These are phyloP conservation scores for Sminthopsis crassicaudata DNA, from an alignment of 2,113 vertebrate genomes.

Conservation along the genomic window DNA sequence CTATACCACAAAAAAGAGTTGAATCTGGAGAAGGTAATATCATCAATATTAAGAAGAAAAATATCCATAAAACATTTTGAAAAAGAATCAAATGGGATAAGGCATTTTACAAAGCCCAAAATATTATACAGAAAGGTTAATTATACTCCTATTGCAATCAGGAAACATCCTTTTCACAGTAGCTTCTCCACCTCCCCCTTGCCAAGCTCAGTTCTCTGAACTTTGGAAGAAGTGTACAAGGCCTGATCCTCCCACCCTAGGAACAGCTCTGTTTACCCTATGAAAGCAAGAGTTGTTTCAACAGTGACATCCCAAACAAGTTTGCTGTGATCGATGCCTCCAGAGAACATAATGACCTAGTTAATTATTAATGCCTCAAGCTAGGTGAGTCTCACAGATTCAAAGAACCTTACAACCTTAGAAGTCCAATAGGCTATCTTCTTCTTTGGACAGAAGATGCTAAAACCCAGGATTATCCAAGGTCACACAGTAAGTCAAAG, in stretches of 20 bases:
- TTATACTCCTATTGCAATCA: background rate
- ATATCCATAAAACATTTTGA: background rate
- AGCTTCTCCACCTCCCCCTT: background rate
- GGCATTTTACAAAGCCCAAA: background rate
- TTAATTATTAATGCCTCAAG: constrained; percentile 39
- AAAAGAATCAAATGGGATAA: background rate
- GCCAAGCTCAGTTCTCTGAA: background rate
- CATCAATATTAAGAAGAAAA: background rate
- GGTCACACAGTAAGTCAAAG: background rate
- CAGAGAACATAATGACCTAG: background rate
- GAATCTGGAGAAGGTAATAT: background rate
- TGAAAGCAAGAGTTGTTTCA: background rate
- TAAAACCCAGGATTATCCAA: background rate
- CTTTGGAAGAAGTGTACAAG: background rate
- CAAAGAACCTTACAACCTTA: background rate
- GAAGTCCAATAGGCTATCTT: background rate
- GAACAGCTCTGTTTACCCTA: background rate
- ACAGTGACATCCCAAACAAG: constrained; percentile 11
- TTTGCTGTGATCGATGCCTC: background rate
- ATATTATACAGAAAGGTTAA: background rate
- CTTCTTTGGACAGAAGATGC: background rate
- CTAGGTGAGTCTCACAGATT: rapidly evolving
- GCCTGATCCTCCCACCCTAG: rapidly evolving
- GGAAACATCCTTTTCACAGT: background rate
- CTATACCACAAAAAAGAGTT: background rate